phyloP scores from a whole-genome alignment of 2,113 vertebrate genomes.

The Cheilinus undulatus region DNA sequence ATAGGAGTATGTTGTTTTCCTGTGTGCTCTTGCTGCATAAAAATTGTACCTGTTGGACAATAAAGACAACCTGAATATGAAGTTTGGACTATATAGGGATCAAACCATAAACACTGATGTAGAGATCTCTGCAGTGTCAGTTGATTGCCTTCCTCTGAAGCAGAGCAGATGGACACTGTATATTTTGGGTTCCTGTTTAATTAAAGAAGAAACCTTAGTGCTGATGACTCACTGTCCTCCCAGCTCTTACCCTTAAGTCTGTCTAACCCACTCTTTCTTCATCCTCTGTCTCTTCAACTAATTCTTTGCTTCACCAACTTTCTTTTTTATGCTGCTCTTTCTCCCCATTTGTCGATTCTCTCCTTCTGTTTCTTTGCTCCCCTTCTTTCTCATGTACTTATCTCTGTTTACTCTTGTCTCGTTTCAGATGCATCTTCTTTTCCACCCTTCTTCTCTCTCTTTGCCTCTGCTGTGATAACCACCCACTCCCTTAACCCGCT shows the following conservation, averaged over 20 bases:
- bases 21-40: too few relatives aligned
- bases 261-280: neutral
- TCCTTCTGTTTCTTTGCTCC: neutral
- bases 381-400: neutral
- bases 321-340: neutral
- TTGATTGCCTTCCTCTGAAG: neutral
- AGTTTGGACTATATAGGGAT: too few relatives aligned
- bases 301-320: neutral
- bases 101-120: too few relatives aligned
- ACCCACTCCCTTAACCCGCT: constrained; percentile 61
- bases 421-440: constrained; percentile 43
- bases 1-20: too few relatives aligned
- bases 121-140: neutral
- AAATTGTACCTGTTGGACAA: too few relatives aligned
- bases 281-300: neutral
- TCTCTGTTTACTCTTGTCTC: constrained; percentile 16
- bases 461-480: constrained; percentile 43
- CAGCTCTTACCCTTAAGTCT: neutral
- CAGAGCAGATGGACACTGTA: neutral
- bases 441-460: constrained; percentile 16
- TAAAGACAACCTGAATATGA: too few relatives aligned
- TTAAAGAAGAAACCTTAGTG: constrained; percentile 23
- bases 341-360: neutral
- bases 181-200: constrained; percentile 42
- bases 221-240: constrained; percentile 33